Conservation (phyloP, 2,113 vertebrate species). For the Natator depressus region DNA sequence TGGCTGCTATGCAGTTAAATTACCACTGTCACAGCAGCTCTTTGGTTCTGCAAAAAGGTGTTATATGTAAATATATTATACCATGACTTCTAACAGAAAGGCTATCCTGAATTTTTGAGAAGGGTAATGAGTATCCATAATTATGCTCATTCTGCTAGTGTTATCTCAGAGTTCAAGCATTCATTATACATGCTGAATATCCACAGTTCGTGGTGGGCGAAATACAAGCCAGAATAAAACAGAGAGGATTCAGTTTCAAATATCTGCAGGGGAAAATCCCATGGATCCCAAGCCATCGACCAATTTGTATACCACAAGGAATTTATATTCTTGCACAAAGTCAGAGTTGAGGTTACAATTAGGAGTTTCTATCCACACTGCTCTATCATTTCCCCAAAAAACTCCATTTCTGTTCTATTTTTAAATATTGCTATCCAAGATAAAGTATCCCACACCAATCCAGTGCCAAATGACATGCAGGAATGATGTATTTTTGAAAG, state of each 20-base stretch:
- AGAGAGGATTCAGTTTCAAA: not conserved
- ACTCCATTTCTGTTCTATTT: not conserved
- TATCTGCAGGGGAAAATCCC: not conserved
- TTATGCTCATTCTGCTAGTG: not conserved
- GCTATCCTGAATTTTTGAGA: slow-evolving; percentile 41
- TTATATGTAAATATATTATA: slow-evolving; percentile 13
- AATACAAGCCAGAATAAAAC: not conserved
- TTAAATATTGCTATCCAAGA: not conserved
- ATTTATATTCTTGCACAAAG: not conserved
- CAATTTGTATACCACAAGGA: not conserved
- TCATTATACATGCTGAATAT: not conserved
- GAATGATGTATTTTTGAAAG: not conserved
- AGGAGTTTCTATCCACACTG: not conserved
- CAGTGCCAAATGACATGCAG: not conserved
- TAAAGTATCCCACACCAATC: not conserved
- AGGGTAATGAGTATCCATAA: not conserved
- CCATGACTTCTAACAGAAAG: slow-evolving; percentile 10
- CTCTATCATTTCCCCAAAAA: not conserved
- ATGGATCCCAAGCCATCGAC: not conserved
- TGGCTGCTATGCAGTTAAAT: slow-evolving; percentile 38
- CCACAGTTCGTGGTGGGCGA: not conserved
- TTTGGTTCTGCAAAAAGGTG: slow-evolving; percentile 13
- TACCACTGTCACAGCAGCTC: not conserved
- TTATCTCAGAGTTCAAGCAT: not conserved
- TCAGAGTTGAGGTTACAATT: not conserved